A percentile compares a stretch with the other conserved stretches of the same genome.
Conservation (phyloP, 2,113 vertebrate genomes). For the Tor tambroides region DNA sequence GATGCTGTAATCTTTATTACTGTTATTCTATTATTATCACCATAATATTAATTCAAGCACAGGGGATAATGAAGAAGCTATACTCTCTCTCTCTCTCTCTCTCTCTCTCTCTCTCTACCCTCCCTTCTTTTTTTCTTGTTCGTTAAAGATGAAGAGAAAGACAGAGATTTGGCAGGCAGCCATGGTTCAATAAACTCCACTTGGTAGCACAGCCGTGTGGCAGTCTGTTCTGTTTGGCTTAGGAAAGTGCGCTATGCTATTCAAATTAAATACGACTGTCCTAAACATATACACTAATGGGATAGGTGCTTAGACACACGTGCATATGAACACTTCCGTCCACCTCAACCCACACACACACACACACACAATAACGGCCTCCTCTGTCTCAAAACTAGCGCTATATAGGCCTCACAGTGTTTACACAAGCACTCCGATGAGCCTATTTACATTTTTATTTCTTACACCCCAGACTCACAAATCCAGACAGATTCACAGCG, state of each 20-base stretch:
- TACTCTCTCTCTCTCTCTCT: slow-evolving; percentile 13
- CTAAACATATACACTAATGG: slow-evolving; percentile 44
- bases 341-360: slow-evolving; percentile 2
- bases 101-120: slow-evolving; percentile 6
- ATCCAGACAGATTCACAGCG: slow-evolving; percentile 3
- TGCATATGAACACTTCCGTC: not conserved
- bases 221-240: slow-evolving; percentile 56
- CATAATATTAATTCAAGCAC: slow-evolving; percentile 41
- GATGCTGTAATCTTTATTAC: slow-evolving; percentile 39
- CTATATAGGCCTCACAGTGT: slow-evolving; percentile 16
- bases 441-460: slow-evolving; percentile 43
- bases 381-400: not conserved
- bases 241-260: slow-evolving; percentile 41
- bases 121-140: slow-evolving; percentile 28
- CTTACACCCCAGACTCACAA: not conserved
- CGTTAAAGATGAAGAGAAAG: slow-evolving; percentile 45
- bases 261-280: slow-evolving; percentile 59
- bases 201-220: slow-evolving; percentile 35
- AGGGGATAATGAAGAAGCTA: slow-evolving; percentile 25
- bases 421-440: slow-evolving; percentile 40
- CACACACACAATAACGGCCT: not conserved
- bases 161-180: slow-evolving; percentile 52
- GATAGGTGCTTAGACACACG: slow-evolving; percentile 4
- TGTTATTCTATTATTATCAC: slow-evolving; percentile 33
- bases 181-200: slow-evolving; percentile 60